A percentile compares a stretch with the other conserved stretches of the same genome.
These are phyloP conservation scores for Ivindomyrus marchei DNA, from an alignment of 2,113 vertebrate genomes.

Conservation along the genomic window DNA sequence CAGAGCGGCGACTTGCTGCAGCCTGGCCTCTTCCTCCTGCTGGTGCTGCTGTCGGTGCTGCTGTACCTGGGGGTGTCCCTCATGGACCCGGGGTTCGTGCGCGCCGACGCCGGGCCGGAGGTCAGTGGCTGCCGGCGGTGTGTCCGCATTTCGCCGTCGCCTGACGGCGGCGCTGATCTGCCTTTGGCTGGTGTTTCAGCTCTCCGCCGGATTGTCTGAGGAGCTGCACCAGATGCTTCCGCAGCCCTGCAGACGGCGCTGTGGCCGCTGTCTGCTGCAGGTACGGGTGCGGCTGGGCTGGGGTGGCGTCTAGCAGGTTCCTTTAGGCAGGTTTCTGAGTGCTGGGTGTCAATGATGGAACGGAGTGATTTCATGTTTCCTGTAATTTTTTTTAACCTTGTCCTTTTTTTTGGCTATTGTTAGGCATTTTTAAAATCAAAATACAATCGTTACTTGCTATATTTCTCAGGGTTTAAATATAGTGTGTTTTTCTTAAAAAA, in stretches of 20 bases:
- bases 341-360: not conserved
- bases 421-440: not conserved
- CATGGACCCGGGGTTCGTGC: conserved; percentile 91
- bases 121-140: conserved; percentile 17
- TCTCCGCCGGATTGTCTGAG: conserved; percentile 54
- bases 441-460: not conserved
- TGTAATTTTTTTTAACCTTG: not conserved
- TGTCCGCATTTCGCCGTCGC: not conserved
- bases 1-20: conserved; percentile 64
- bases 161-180: not conserved
- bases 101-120: conserved; percentile 50
- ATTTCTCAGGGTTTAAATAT: not conserved
- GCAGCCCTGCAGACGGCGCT: conserved; percentile 58
- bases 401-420: not conserved
- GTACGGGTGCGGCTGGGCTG: conserved; percentile 47
- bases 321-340: not conserved
- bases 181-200: conserved; percentile 24
- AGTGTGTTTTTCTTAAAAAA: not conserved
- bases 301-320: not conserved
- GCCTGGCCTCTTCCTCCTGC: conserved; percentile 68
- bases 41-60: conserved; percentile 75
- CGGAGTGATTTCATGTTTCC: not conserved
- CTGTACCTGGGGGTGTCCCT: conserved; percentile 87
- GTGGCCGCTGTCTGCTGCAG: conserved; percentile 83
- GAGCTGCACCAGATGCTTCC: conserved; percentile 64